Base-by-base conservation (phyloP, 1,140 invertebrate genomes). In the Oreohelix idahoensis region DNA sequence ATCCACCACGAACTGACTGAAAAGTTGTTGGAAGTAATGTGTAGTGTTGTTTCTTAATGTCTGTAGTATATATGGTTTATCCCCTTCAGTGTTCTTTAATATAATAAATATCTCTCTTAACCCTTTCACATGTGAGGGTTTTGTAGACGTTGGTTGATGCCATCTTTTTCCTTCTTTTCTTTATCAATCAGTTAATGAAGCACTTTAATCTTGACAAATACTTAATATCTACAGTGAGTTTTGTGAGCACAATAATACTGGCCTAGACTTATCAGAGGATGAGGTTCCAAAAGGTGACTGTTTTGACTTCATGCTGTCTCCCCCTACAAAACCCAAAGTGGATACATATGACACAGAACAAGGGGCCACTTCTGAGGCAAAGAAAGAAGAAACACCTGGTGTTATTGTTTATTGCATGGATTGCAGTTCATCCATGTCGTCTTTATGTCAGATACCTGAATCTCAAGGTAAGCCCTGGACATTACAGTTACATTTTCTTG, bases 391-490 rank as follows among this genome's bases (percentile, higher is more conserved):
- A 20, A 36, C 78, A 20, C 36, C 84, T 66, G 87, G 90, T 51
- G 82, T 90, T 74, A 84, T 87, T 26, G 86, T 91, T 0, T 92
- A 90, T 79, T 91, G 90, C 83, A 88, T 92, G 83, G 91, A 92
- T 79, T 88, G 91, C 66, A 91, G 90, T 84, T 88, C 88, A 10
- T 91, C 90, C 36, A 92, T 92, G 91, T 73, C 80, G 0, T 36
- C 51, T 26, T 76, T 49, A 15, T 85, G 85, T 35, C 29, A 84
- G 15, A 78, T 91, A 20, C 89, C 90, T 8, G 84, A 87, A 66
- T 49, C 89, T 38, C 89, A 89, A 85, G 85, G 90, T 91, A 79
- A 86, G 73, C 71, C 45, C n/a, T n/a, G n/a, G n/a, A n/a, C n/a
- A n/a, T n/a, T n/a, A n/a, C n/a, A n/a, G n/a, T n/a, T n/a, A n/a